Conservation (phyloP, 2,113 vertebrate genomes). For the Nymphicus hollandicus region DNA sequence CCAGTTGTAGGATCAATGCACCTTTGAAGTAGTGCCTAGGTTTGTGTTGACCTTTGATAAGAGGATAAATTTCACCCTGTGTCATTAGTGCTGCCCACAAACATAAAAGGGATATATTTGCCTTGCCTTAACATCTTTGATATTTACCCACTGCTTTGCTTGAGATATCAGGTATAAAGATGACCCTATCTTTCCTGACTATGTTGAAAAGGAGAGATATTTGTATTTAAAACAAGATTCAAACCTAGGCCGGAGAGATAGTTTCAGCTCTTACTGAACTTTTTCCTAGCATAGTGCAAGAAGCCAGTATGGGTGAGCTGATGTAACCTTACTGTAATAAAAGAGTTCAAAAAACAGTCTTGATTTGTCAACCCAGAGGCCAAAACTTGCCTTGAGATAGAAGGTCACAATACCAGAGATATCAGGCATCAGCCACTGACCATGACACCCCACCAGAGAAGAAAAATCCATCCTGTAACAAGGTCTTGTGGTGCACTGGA, state of each 20-base stretch:
- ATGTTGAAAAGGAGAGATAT: slow-evolving; percentile 14
- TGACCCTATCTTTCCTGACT: slow-evolving; percentile 50
- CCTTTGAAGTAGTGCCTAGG: slow-evolving; percentile 58
- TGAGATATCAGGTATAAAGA: slow-evolving; percentile 52
- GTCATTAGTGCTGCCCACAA: slow-evolving; percentile 43
- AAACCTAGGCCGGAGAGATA: background rate
- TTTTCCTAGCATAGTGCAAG: background rate
- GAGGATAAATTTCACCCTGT: slow-evolving; percentile 54
- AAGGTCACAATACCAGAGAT: background rate
- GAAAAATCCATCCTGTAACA: background rate
- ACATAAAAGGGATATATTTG: slow-evolving; percentile 62
- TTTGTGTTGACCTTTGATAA: slow-evolving; percentile 64
- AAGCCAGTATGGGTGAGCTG: background rate
- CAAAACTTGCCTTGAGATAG: background rate
- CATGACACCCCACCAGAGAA: background rate
- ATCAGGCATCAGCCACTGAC: background rate
- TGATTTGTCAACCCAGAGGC: background rate
- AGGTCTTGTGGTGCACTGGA: fast-evolving
- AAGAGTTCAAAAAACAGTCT: background rate
- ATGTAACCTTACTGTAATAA: slow-evolving; percentile 32
- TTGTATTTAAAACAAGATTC: slow-evolving; percentile 46
- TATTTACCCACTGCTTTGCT: slow-evolving; percentile 52
- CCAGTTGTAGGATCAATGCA: slow-evolving; percentile 43
- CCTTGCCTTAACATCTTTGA: slow-evolving; percentile 46
- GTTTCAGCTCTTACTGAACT: background rate